A percentile compares a stretch with the other conserved stretches of the same genome.
phyloP scores from a whole-genome alignment of 2,888 invertebrate genomes.

The Callosobruchus maculatus region DNA sequence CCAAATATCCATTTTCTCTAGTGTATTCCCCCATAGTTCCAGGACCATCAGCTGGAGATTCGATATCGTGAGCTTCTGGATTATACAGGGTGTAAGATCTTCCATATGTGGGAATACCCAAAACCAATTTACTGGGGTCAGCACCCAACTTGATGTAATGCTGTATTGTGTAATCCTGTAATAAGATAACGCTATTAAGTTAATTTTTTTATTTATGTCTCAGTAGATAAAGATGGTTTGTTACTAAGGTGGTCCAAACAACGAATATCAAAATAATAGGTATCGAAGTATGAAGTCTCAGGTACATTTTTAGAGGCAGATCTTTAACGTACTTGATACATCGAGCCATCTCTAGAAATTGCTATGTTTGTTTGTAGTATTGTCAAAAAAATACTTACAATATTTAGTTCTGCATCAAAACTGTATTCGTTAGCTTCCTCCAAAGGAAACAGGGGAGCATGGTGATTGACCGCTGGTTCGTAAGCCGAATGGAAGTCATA shows the following conservation, averaged over 20 bases:
- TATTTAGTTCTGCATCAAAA: slow-evolving; percentile 81
- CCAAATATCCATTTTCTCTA: slow-evolving; percentile 86
- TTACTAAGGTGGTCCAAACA: too few species aligned
- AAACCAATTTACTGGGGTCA: slow-evolving; percentile 71
- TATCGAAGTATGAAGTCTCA: too few species aligned
- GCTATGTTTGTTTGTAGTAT: too few species aligned
- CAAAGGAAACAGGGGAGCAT: slow-evolving; percentile 78
- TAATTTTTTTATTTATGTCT: too few species aligned
- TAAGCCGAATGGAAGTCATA: slow-evolving; percentile 93
- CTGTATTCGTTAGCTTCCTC: slow-evolving; percentile 85
- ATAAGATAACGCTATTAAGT: slow-evolving; percentile 12
- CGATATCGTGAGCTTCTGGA: slow-evolving; percentile 79
- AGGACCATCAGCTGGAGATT: slow-evolving; percentile 85
- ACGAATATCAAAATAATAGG: too few species aligned
- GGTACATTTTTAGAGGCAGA: too few species aligned
- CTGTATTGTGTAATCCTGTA: slow-evolving; percentile 82
- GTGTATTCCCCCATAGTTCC: slow-evolving; percentile 90
- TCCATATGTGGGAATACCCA: slow-evolving; percentile 88
- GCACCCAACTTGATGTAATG: slow-evolving; percentile 78
- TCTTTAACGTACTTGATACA: too few species aligned
- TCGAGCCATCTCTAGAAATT: too few species aligned
- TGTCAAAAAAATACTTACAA: slow-evolving; percentile 61
- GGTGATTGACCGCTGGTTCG: slow-evolving; percentile 88
- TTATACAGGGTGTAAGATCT: slow-evolving; percentile 86
- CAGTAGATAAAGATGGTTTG: too few species aligned